Percentiles rank a stretch among this genome's conserved stretches.
These are phyloP conservation scores for Erethizon dorsatum DNA, from an alignment of 2,797 vertebrate species.

Conservation along the genomic window DNA sequence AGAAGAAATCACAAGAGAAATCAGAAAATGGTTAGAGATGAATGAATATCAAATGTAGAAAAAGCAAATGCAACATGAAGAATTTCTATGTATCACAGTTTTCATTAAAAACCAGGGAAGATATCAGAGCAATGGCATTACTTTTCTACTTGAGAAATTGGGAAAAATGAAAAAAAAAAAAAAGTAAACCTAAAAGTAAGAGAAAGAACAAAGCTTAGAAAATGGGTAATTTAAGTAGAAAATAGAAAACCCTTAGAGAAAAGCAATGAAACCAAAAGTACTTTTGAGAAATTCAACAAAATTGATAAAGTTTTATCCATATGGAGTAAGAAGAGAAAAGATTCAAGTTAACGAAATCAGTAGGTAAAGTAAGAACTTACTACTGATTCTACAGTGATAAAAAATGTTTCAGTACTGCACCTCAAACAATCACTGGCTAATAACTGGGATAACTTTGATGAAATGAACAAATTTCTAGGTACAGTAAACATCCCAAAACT, in stretches of 20 bases:
- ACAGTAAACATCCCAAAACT: neutral
- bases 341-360: neutral
- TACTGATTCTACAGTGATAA: neutral
- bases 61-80: neutral
- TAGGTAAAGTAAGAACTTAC: neutral
- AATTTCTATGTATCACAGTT: neutral
- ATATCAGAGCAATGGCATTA: neutral
- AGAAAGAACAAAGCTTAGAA: neutral
- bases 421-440: neutral
- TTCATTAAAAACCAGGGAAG: neutral
- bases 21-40: neutral
- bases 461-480: neutral
- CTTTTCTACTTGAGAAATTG: neutral
- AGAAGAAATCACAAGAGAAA: neutral
- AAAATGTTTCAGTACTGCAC: neutral
- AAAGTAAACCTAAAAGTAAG: too few species aligned
- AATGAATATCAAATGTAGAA: neutral
- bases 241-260: neutral
- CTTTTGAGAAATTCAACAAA: neutral
- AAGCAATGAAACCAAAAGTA: neutral
- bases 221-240: neutral
- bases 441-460: neutral
- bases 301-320: neutral
- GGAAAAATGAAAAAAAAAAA: too few species aligned
- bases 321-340: neutral